phyloP scores from a whole-genome alignment of 2,888 invertebrate species.

The Calameuta filiformis region DNA sequence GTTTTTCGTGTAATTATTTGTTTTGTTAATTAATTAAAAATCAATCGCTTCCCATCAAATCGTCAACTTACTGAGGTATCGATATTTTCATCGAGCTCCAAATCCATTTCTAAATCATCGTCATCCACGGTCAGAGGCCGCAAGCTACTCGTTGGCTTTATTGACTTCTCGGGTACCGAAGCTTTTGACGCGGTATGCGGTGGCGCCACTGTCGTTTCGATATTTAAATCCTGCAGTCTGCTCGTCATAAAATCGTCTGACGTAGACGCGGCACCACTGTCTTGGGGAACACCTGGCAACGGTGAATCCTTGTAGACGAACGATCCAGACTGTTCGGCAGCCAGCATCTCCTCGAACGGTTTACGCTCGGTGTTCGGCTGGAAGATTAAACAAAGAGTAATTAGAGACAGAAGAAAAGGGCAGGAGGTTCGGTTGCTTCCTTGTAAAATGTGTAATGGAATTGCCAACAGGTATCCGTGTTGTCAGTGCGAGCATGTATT shows the following conservation, averaged over 20 bases:
- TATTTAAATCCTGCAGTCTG: conserved; percentile 49
- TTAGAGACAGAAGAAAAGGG: conserved; percentile 1
- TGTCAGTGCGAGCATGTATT: not conserved
- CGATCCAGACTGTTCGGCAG: conserved; percentile 70
- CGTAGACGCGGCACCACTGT: conserved; percentile 4
- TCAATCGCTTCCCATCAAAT: not conserved
- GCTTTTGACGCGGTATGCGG: conserved; percentile 17
- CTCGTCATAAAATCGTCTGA: conserved; percentile 38
- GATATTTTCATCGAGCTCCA: conserved; percentile 85
- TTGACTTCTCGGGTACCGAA: conserved; percentile 33
- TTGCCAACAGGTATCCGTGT: not conserved
- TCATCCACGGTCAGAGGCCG: conserved; percentile 64
- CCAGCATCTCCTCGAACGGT: conserved; percentile 77
- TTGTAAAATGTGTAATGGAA: not conserved
- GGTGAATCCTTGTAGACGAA: conserved; percentile 54
- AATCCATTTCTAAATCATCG: conserved; percentile 82
- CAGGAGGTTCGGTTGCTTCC: not conserved
- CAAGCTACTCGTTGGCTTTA: conserved; percentile 41
- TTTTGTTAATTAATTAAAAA: not conserved
- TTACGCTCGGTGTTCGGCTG: conserved; percentile 76
- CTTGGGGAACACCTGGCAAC: conserved; percentile 22
- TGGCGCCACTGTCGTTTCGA: conserved; percentile 22
- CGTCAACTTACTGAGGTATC: conserved; percentile 74
- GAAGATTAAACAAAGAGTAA: conserved; percentile 33
- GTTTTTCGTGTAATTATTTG: not conserved